Percentiles rank a stretch among this genome's conserved stretches.
These are phyloP conservation scores for Drosophila subquinaria DNA, from an alignment of 2,888 invertebrate genomes.

Conservation along the genomic window DNA sequence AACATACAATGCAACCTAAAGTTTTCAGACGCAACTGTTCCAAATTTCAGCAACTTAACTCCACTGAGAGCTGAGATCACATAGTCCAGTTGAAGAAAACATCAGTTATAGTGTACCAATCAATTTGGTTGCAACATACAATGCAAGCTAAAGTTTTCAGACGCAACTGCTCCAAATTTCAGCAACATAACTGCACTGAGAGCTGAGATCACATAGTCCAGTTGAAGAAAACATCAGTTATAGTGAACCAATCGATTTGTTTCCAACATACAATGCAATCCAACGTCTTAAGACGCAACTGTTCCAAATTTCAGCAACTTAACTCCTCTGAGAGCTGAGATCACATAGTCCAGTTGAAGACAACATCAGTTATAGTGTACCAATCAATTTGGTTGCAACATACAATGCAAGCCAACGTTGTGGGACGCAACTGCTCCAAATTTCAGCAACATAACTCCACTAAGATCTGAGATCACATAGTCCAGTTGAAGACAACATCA, in stretches of 20 bases:
- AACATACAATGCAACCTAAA: not conserved
- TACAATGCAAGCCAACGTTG: not conserved
- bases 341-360: not conserved
- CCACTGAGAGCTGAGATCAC: constrained; percentile 8
- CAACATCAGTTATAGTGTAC: not conserved
- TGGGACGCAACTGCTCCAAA: constrained; percentile 4
- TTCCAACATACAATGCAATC: not conserved
- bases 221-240: not conserved
- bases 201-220: constrained; percentile 8
- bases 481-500: too few relatives aligned
- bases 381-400: not conserved
- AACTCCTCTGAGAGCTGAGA: constrained; percentile 8
- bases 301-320: constrained; percentile 11
- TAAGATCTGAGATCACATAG: constrained; percentile 3
- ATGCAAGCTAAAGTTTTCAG: not conserved
- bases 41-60: constrained; percentile 10
- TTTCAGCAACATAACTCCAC: constrained; percentile 6
- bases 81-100: too few relatives aligned
- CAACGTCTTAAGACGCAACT: not conserved
- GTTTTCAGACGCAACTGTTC: not conserved
- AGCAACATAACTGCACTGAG: not conserved
- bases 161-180: constrained; percentile 15
- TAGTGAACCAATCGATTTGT: not conserved
- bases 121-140: not conserved
- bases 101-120: not conserved